Evolutionary conservation across 2,797 vertebrate genomes (phyloP).

Genomic region (Argentina silus): DNA sequence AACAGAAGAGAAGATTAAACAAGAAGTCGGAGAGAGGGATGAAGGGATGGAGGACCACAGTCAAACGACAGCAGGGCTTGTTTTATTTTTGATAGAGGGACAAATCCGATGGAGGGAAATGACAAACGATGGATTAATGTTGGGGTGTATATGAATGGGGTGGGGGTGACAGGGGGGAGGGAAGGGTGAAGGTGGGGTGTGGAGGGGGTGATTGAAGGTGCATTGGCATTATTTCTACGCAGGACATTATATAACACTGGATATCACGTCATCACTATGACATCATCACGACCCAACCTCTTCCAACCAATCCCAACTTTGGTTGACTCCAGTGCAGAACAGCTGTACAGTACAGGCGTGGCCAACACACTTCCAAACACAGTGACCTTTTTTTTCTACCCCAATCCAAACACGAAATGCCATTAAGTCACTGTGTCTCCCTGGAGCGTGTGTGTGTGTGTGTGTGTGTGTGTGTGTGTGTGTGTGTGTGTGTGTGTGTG

Average conservation of each 20-base stretch:
- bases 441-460: conserved; percentile 1
- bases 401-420: conserved; percentile 43
- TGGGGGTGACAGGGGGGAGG: not conserved
- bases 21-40: conserved; percentile 39
- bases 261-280: conserved; percentile 30
- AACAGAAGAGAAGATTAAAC: conserved; percentile 28
- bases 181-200: not conserved
- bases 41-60: conserved; percentile 54
- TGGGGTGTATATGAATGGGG: conserved; percentile 5
- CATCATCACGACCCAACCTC: conserved; percentile 26
- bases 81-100: conserved; percentile 35
- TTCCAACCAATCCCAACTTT: conserved; percentile 40
- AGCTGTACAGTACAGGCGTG: conserved; percentile 6
- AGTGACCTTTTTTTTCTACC: conserved; percentile 38
- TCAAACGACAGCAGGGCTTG: conserved; percentile 51
- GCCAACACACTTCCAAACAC: conserved; percentile 25
- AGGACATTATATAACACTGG: conserved; percentile 39
- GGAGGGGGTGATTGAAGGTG: not conserved
- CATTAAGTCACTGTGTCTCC: conserved; percentile 34
- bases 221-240: not conserved
- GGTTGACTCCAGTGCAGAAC: conserved; percentile 48
- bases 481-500: conserved; percentile 14
- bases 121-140: conserved; percentile 19
- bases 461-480: conserved; percentile 16
- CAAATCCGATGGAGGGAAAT: conserved; percentile 36